Evolutionary conservation across 2,797 vertebrate species (phyloP), one percentile per base, ranked within the genome.

Genomic region (Rhinophrynus dorsalis): DNA sequence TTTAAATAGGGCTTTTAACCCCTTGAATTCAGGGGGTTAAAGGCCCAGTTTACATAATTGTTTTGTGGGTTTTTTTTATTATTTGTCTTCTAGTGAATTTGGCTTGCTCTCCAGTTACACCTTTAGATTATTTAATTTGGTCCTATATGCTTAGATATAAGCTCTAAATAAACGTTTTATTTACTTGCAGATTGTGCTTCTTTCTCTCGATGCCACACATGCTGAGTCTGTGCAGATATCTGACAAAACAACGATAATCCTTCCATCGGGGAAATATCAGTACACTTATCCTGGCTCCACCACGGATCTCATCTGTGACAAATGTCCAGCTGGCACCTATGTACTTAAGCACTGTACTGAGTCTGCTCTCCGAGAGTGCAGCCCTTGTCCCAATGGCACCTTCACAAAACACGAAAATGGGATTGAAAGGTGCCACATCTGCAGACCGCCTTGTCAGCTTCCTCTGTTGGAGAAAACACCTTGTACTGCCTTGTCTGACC

Each of bases 301-400:
- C 61, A 75, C 81, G 77, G 89, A 89, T 82, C 82, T 96, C 78
- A 81, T 86, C 74, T 99, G 97, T 18, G 90, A 96, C 86, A 98
- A 97, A 84, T 99, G 97, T 85, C 97, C 97, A 0, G 96, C 95
- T 6, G 97, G 97, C 76, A 98, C 94, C 32, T 91, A 90, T 0
- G 96, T 98, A 73, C 95, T 92, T 0, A 79, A 87, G 68, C 96
- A 97, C 67, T 99, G 97, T 80, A 93, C 93, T 2, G 78, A 80
- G 35, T 82, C 75, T 3, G 84, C 85, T 2, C 86, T 94, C 76
- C 89, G 97, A 24, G 93, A 96, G 79, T 99, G 97, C 83, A 92
- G 86, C 77, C 86, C 87, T 13, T 99, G 97, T 63, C 89, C 89
- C 0, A 72, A 74, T 0, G 92, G 91, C 57, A 93, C 93, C 38